Conservation (phyloP, 1,140 invertebrate species). For the Matsumurasca onukii region DNA sequence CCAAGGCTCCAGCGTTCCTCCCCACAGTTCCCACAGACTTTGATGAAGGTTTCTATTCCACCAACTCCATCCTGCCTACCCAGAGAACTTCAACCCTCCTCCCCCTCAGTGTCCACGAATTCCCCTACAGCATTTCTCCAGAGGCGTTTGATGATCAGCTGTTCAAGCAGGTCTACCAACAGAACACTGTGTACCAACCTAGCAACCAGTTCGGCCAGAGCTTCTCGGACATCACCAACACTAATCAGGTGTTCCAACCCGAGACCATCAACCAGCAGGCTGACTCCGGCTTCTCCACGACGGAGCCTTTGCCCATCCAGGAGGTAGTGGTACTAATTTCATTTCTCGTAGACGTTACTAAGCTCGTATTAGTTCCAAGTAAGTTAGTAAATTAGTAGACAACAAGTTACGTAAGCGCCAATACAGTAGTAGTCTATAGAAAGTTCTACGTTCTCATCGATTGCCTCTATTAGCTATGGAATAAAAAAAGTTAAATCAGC, state of each 20-base stretch:
- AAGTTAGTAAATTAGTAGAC: no score
- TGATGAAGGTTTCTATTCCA: constrained; percentile 39
- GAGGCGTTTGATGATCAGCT: not conserved
- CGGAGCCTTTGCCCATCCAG: constrained; percentile 26
- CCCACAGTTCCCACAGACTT: constrained; percentile 47
- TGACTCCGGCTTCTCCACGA: constrained; percentile 25
- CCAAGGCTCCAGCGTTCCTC: constrained; percentile 45
- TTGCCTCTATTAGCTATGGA: no score
- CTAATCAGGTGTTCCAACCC: constrained; percentile 37
- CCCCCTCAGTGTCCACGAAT: no score
- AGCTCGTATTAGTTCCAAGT: no score
- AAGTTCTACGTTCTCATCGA: no score
- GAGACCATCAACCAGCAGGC: constrained; percentile 18
- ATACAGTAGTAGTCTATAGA: no score
- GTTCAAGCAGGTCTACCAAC: constrained; percentile 12
- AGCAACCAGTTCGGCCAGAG: constrained; percentile 14
- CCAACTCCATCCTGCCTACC: constrained; percentile 35
- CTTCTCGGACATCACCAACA: not conserved
- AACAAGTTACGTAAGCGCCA: no score
- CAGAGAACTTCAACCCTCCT: not conserved
- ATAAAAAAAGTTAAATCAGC: no score
- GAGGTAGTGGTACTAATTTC: constrained; percentile 14
- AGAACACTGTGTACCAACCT: not conserved
- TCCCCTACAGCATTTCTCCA: constrained; percentile 16
- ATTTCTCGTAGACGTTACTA: no score